These are phyloP conservation scores for Prolemur simus DNA, from an alignment of 2,113 vertebrate genomes.

Conservation along the genomic window DNA sequence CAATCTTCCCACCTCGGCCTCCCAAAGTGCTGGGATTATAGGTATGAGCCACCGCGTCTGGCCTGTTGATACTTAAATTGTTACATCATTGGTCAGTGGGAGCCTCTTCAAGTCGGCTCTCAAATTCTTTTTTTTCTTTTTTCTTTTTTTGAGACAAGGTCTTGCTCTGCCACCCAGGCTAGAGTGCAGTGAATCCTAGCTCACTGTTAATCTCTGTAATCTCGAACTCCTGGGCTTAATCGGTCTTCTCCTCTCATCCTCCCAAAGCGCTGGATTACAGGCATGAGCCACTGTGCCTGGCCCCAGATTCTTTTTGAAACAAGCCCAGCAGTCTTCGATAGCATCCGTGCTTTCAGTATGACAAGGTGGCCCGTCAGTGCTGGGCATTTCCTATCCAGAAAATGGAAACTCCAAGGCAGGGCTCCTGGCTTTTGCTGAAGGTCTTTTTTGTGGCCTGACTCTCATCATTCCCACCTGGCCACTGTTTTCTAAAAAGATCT, in stretches of 20 bases:
- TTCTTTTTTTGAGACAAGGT: too few relatives aligned
- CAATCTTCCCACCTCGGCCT: too few relatives aligned
- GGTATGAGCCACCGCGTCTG: too few relatives aligned
- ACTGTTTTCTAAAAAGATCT: neutral
- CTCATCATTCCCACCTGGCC: neutral
- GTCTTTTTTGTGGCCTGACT: neutral
- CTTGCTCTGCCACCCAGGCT: too few relatives aligned
- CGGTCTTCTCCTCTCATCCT: too few relatives aligned
- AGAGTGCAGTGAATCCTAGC: too few relatives aligned
- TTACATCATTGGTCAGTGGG: fast-evolving
- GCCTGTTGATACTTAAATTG: neutral
- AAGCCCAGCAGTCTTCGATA: neutral
- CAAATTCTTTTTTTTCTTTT: neutral
- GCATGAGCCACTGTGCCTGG: too few relatives aligned
- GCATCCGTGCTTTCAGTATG: neutral
- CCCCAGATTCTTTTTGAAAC: neutral
- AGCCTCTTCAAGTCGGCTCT: neutral
- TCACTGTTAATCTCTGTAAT: too few relatives aligned
- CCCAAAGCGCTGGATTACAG: too few relatives aligned
- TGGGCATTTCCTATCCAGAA: neutral
- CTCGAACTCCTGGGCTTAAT: too few relatives aligned
- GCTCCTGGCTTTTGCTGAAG: neutral
- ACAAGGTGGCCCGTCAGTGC: too few relatives aligned
- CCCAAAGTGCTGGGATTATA: too few relatives aligned
- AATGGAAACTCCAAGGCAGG: neutral